These are phyloP conservation scores for Cremastinae sp. DNA, from an alignment of 2,888 invertebrate genomes.

Conservation along the genomic window DNA sequence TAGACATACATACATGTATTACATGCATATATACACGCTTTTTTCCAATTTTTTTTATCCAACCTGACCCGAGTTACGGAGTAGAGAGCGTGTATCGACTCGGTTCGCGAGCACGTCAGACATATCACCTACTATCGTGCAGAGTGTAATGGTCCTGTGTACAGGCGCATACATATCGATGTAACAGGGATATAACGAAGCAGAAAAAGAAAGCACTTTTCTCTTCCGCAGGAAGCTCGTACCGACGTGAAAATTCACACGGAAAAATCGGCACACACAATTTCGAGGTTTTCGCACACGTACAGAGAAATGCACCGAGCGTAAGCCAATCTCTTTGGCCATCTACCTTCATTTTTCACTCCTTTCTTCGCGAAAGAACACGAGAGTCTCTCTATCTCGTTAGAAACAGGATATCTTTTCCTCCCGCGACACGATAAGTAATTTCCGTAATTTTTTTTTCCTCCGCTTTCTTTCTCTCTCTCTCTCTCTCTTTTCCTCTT, in stretches of 20 bases:
- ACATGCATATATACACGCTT: no score
- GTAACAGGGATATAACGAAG: no score
- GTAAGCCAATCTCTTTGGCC: constrained; percentile 41
- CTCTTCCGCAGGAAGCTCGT: constrained; percentile 12
- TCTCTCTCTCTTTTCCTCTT: constrained; percentile 23
- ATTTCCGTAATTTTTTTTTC: constrained; percentile 63
- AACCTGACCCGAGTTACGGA: no score
- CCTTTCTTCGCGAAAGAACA: constrained; percentile 63
- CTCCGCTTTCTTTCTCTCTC: constrained; percentile 7
- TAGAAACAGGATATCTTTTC: constrained; percentile 68
- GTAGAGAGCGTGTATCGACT: no score
- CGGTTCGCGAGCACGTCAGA: no score
- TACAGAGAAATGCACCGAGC: constrained; percentile 17
- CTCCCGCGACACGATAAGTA: constrained; percentile 63
- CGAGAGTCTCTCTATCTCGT: constrained; percentile 67
- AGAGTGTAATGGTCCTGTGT: no score
- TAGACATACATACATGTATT: no score
- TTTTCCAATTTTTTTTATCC: no score
- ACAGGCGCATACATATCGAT: no score
- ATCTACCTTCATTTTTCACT: constrained; percentile 64
- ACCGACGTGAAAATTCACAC: constrained; percentile 2
- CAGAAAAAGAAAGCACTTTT: constrained; percentile 11
- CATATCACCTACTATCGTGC: no score
- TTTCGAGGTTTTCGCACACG: neutral
- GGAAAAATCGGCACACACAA: neutral